Conservation (phyloP, 2,888 invertebrate species). For the Parnassius orleans region DNA sequence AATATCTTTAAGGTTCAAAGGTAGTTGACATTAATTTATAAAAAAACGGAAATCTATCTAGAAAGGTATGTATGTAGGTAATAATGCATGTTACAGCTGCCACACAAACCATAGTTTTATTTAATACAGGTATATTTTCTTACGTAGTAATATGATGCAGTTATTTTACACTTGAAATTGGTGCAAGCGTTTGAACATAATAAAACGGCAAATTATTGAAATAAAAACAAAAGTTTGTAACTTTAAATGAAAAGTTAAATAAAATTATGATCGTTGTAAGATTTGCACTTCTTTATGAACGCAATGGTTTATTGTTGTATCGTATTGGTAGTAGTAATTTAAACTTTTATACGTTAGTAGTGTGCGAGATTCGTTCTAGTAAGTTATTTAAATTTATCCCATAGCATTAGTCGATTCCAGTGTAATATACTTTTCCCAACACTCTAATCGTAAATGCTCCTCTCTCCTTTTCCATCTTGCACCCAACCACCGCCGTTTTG, state of each 20-base stretch:
- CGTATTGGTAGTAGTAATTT: too few species aligned
- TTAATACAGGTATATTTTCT: conserved; percentile 43
- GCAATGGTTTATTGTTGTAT: too few species aligned
- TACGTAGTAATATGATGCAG: conserved; percentile 39
- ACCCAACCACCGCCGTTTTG: conserved; percentile 20
- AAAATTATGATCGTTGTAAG: too few species aligned
- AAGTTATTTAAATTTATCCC: background rate
- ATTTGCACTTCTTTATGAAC: too few species aligned
- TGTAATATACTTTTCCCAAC: conserved; percentile 10
- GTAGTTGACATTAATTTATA: background rate
- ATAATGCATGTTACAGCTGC: conserved; percentile 76
- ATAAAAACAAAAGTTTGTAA: background rate
- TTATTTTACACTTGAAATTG: conserved; percentile 58
- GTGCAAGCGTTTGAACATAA: conserved; percentile 51
- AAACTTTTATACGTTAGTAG: background rate
- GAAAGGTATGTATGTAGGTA: conserved; percentile 50
- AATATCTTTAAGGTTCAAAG: background rate
- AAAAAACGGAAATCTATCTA: conserved; percentile 69
- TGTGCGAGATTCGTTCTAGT: background rate
- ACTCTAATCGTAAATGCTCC: conserved; percentile 7
- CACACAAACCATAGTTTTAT: conserved; percentile 69
- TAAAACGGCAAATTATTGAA: background rate
- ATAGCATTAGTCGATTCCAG: background rate
- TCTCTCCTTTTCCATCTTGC: conserved; percentile 15
- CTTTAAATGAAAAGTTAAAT: too few species aligned